These are phyloP conservation scores for Halictus ligatus DNA, from an alignment of 2,888 invertebrate species.

Conservation along the genomic window DNA sequence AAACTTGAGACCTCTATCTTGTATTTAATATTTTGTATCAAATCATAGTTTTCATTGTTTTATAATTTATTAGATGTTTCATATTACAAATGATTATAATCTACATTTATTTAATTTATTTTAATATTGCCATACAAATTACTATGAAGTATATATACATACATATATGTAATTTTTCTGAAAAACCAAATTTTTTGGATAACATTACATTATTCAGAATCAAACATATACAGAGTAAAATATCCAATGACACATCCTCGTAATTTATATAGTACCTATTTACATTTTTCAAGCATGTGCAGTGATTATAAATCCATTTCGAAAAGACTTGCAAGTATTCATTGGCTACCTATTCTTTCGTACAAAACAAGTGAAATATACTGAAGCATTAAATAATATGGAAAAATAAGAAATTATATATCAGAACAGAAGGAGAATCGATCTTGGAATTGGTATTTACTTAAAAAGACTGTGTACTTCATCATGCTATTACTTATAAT, in stretches of 20 bases:
- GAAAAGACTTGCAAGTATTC: background rate
- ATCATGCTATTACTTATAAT: slow-evolving; percentile 36
- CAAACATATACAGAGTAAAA: background rate
- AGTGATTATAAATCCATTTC: slow-evolving; percentile 31
- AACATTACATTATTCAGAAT: slow-evolving; percentile 14
- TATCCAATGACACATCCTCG: slow-evolving; percentile 14
- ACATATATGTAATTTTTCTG: background rate
- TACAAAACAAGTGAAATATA: background rate
- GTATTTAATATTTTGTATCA: background rate
- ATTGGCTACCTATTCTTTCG: slow-evolving; percentile 9
- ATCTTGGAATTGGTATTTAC: slow-evolving; percentile 57
- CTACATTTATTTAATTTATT: slow-evolving; percentile 12
- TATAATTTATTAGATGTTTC: slow-evolving; percentile 13
- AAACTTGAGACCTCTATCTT: slow-evolving; percentile 13
- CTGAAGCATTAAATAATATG: background rate
- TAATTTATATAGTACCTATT: slow-evolving; percentile 21
- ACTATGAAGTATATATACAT: background rate
- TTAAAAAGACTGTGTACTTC: slow-evolving; percentile 55
- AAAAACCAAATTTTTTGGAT: background rate
- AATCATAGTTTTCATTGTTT: slow-evolving; percentile 5
- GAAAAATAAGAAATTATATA: background rate
- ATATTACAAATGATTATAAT: slow-evolving; percentile 9
- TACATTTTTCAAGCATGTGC: slow-evolving; percentile 13
- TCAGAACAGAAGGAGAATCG: background rate
- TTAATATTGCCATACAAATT: slow-evolving; percentile 5